Percentiles rank a stretch among this genome's conserved stretches.
These are phyloP conservation scores for Carcinoscorpius rotundicauda DNA, from an alignment of 1,140 invertebrate species.

Conservation along the genomic window DNA sequence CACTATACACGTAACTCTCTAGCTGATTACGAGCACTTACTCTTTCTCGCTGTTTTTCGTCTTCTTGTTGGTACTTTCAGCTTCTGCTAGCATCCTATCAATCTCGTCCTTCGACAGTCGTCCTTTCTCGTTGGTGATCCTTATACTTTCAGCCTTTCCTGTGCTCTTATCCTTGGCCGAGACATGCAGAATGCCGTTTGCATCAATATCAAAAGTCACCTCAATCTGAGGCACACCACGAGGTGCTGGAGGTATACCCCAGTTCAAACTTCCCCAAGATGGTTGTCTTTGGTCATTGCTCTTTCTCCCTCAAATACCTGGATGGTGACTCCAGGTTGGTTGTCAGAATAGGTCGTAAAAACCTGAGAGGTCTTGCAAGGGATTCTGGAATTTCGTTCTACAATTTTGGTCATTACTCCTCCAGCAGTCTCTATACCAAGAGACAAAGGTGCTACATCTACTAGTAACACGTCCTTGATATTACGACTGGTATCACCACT, in stretches of 20 bases:
- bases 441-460: conserved; percentile 33
- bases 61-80: conserved; percentile 34
- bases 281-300: conserved; percentile 46
- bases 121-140: conserved; percentile 37
- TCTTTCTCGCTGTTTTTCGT: conserved; percentile 28
- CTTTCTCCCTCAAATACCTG: conserved; percentile 48
- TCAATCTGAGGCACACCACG: conserved; percentile 43
- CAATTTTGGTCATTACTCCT: conserved; percentile 51
- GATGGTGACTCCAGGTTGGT: conserved; percentile 84
- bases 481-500: conserved; percentile 28
- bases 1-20: conserved; percentile 22
- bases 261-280: conserved; percentile 45
- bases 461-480: conserved; percentile 31
- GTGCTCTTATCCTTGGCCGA: conserved; percentile 48
- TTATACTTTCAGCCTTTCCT: conserved; percentile 82
- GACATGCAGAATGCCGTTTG: conserved; percentile 36
- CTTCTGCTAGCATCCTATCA: conserved; percentile 44
- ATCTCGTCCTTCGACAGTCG: conserved; percentile 45
- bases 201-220: conserved; percentile 48
- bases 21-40: conserved; percentile 29
- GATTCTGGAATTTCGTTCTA: conserved; percentile 50
- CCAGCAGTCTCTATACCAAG: conserved; percentile 49
- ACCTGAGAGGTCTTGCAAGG: conserved; percentile 64
- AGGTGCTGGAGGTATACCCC: conserved; percentile 43
- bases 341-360: conserved; percentile 91